A percentile compares a stretch with the other conserved stretches of the same genome.
phyloP scores from a whole-genome alignment of 2,797 vertebrate genomes.

The Liparis tanakae region DNA sequence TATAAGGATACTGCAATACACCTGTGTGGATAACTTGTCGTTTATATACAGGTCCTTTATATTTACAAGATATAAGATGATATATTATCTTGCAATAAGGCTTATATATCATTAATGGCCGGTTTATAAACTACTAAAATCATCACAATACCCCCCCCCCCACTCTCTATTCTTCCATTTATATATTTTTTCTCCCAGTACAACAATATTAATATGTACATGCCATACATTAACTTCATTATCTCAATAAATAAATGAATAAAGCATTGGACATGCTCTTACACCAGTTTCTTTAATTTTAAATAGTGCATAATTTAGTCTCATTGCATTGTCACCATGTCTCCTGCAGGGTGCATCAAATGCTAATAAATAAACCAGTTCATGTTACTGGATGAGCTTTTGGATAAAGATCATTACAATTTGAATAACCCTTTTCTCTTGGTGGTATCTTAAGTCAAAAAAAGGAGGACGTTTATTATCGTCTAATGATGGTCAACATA shows the following conservation, averaged over 20 bases:
- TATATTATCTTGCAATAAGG: not conserved
- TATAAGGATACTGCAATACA: not conserved
- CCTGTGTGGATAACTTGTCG: not conserved
- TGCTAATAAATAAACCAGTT: not conserved
- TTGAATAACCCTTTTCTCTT: not conserved
- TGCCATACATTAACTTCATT: not conserved
- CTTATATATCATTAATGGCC: not conserved
- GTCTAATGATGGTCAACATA: not conserved
- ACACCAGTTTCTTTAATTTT: not conserved
- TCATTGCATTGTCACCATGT: slow-evolving; percentile 15
- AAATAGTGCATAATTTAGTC: not conserved
- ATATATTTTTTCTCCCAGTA: not conserved
- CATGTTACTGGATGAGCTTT: not conserved
- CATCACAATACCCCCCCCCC: not conserved
- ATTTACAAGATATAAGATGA: not conserved
- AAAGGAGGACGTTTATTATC: not conserved
- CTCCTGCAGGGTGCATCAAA: slow-evolving; percentile 55
- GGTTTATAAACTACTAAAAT: not conserved
- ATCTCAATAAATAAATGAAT: not conserved
- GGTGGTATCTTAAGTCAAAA: not conserved
- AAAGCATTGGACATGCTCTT: not conserved
- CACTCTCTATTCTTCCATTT: not conserved
- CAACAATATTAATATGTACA: not conserved
- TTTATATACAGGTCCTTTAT: not conserved
- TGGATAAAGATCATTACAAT: not conserved